Percentiles rank a stretch among this genome's conserved stretches.
Evolutionary conservation across 2,797 vertebrate species (phyloP).

Genomic region (Garrulus glandarius): DNA sequence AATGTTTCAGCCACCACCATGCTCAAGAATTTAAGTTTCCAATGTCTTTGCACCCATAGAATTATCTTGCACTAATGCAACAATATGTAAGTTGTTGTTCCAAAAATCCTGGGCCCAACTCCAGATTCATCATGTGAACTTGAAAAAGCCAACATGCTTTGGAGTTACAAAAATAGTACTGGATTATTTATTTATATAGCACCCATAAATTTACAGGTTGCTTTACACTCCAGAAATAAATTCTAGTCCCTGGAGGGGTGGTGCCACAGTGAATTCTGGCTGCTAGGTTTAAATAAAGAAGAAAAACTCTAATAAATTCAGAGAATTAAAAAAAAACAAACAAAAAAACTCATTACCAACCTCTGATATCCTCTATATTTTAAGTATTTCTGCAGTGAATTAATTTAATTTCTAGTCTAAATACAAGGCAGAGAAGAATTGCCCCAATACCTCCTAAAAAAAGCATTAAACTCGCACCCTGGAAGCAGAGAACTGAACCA

Average conservation of each 20-base stretch:
- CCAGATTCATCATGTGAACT: neutral
- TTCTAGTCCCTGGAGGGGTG: neutral
- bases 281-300: neutral
- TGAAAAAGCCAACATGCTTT: conserved; percentile 11
- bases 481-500: conserved; percentile 44
- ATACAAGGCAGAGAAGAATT: conserved; percentile 38
- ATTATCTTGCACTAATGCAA: neutral
- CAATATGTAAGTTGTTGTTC: neutral
- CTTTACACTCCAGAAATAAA: conserved; percentile 18
- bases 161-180: neutral
- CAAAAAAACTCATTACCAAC: neutral
- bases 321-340: neutral
- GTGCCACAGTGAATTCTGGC: neutral
- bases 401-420: conserved; percentile 8
- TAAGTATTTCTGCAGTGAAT: conserved; percentile 3
- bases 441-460: conserved; percentile 22
- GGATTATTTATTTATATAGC: conserved; percentile 38
- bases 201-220: conserved; percentile 37
- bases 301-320: neutral
- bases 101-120: neutral
- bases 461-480: conserved; percentile 11
- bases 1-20: neutral
- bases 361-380: neutral
- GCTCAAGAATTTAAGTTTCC: neutral
- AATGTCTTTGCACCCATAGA: neutral